Evolutionary conservation across 2,113 vertebrate species (phyloP), one percentile per base, ranked within the genome.

Genomic region (Hystrix cristata): DNA sequence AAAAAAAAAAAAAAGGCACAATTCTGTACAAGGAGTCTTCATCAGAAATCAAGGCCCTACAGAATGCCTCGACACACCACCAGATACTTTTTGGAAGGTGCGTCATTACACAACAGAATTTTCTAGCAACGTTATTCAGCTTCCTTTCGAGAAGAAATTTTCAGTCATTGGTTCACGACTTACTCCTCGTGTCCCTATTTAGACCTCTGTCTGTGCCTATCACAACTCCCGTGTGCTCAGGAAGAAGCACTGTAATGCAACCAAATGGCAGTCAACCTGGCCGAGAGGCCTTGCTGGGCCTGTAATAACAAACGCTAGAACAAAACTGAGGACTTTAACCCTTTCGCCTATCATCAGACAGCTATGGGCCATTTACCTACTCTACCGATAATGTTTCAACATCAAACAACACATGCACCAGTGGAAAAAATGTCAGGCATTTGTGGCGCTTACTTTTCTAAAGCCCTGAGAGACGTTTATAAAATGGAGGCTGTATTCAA

Each of bases 401-500:
- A 67, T 84, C 79, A 65, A 95, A 46, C 87, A 92, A 62, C 60
- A 21, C 38, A 79, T 81, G 82, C 13, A 74, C 10, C 31, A 71
- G 59, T 3, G 27, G 21, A 14, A 71, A 94, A 91, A 80, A 87
- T 15, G 38, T 69, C 85, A 87, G 79, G 64, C n/a, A 76, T 96
- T 53, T 84, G 67, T 69, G 67, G 57, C 31, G 10, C 65, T 95
- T 46, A 69, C n/a, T 69, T 57, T 48, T 65, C 67, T 87, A 57
- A 53, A 87, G 69, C 48, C 76, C 82, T 29, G 53, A 92, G 86
- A 97, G 62, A 43, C 31, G 21, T 91, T 95, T 93, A 69, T 23
- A 94, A 96, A 93, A 91, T 82, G 57, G 59, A 97, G 57, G 62
- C 16, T n/a, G 51, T 31, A 43, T 48, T 43, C 25, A 74, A 86